A percentile compares a stretch with the other conserved stretches of the same genome.
phyloP scores from a whole-genome alignment of 1,140 invertebrate genomes.

The Oryctes rhinoceros region DNA sequence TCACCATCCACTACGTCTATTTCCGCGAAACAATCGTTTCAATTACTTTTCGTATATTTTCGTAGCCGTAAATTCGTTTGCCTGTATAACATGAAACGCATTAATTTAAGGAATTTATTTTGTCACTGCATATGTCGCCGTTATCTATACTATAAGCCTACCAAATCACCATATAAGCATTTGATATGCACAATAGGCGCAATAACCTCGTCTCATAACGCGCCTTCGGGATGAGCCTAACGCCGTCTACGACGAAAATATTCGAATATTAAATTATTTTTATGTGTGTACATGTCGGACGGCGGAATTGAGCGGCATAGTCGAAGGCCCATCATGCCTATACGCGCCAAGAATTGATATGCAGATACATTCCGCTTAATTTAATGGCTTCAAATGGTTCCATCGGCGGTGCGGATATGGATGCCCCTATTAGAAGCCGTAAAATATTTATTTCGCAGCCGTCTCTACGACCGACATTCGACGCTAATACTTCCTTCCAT shows the following conservation, averaged over 20 bases:
- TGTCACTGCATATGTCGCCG: not conserved
- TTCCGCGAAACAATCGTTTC: too few relatives aligned
- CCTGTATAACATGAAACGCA: too few relatives aligned
- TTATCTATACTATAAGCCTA: not conserved
- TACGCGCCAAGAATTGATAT: slow-evolving; percentile 18
- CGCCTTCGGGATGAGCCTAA: slow-evolving; percentile 20
- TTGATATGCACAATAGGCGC: not conserved
- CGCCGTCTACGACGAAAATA: slow-evolving; percentile 24
- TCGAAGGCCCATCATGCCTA: not conserved
- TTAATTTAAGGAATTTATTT: too few relatives aligned
- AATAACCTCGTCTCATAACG: not conserved
- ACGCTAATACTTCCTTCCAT: slow-evolving; percentile 5
- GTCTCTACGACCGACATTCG: slow-evolving; percentile 26
- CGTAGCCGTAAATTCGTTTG: too few relatives aligned
- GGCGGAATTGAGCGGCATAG: not conserved
- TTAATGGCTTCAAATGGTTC: slow-evolving; percentile 36
- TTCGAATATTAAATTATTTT: slow-evolving; percentile 37
- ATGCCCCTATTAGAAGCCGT: slow-evolving; percentile 29
- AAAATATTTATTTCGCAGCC: slow-evolving; percentile 37
- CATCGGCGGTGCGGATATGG: slow-evolving; percentile 12
- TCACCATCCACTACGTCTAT: too few relatives aligned
- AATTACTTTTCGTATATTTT: too few relatives aligned
- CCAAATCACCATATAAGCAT: slow-evolving; percentile 4
- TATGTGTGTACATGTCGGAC: slow-evolving; percentile 31
- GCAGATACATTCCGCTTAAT: slow-evolving; percentile 29